These are phyloP conservation scores for Cataglyphis cursor DNA, from an alignment of 2,888 invertebrate genomes.

Conservation along the genomic window DNA sequence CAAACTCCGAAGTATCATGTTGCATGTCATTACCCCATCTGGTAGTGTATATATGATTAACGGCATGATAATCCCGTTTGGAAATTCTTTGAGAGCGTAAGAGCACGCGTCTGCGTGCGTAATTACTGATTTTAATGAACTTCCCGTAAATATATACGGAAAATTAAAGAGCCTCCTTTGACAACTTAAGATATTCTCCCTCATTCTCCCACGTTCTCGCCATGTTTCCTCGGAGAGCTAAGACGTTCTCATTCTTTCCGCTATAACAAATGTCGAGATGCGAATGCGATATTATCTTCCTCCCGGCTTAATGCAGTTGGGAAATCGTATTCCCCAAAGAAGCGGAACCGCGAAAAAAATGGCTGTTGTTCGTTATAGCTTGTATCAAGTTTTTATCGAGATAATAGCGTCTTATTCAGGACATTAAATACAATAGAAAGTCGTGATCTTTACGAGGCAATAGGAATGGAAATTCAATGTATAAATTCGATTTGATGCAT, in stretches of 20 bases:
- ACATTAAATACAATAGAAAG: slow-evolving; percentile 13
- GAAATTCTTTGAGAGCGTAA: slow-evolving; percentile 35
- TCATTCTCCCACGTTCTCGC: neutral
- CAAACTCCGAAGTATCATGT: slow-evolving; percentile 39
- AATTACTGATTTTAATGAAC: slow-evolving; percentile 53
- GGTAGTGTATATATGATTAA: slow-evolving; percentile 45
- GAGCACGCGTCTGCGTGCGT: neutral
- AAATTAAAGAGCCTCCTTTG: slow-evolving; percentile 23
- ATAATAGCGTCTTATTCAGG: slow-evolving; percentile 4
- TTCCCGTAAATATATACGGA: slow-evolving; percentile 39
- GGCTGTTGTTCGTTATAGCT: neutral
- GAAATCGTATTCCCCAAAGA: slow-evolving; percentile 39
- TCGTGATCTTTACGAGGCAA: neutral
- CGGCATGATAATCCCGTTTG: slow-evolving; percentile 47
- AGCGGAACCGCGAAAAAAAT: neutral
- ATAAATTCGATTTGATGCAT: neutral
- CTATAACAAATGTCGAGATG: slow-evolving; percentile 20
- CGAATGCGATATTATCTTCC: slow-evolving; percentile 25
- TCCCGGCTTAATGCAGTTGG: slow-evolving; percentile 23
- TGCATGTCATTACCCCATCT: slow-evolving; percentile 39
- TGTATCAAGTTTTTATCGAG: neutral
- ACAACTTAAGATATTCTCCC: neutral
- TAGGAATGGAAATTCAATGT: neutral
- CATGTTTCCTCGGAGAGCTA: neutral
- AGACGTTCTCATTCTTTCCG: slow-evolving; percentile 1